Evolutionary conservation across 1,140 invertebrate species (phyloP), one percentile per base, ranked within the genome.

Genomic region (Eciton burchellii): DNA sequence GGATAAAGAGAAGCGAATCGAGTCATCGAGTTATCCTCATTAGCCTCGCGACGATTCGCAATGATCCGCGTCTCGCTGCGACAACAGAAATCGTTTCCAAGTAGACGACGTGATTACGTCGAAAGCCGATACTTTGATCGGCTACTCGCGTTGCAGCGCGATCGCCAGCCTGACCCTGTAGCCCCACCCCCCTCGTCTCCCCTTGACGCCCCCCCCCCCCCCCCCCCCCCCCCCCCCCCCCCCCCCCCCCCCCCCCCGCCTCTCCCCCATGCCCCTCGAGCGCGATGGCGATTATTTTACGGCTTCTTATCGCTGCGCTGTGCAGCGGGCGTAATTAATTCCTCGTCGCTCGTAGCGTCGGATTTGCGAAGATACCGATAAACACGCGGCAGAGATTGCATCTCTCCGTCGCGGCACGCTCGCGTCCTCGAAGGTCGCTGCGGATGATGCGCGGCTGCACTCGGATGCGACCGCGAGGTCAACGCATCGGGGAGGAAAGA

Each of bases 291-390:
- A 79, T 79, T 68, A 77, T 77, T n/a, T n/a, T 68, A 70, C 12
- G 63, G 49, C 21, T 70, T 56, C 63, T 79, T 79, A 79, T 79
- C 74, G 74, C 49, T 21, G 12, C 43, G n/a, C n/a, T n/a, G n/a
- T n/a, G n/a, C 21, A 12, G 9, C 63, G 74, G 49, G 63, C 63
- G 52, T 79, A 79, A 79, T 79, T 79, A 79, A 79, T 79, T 79
- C 63, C 63, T 56, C 35, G 74, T 47, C 62, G 49, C 74, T 79
- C 74, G 74, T 70, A 79, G n/a, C 63, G 49, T 70, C 41, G 49
- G 63, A 79, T 79, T 79, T 79, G 63, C 70, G 68, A 70, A 79
- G 49, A 41, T 79, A 70, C 49, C 74, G 63, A 79, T 79, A 79
- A 79, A 79, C 74, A 79, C 35, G 63, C 63, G 63, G 54, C 52